Conservation (phyloP, 2,888 invertebrate species). For the Thysanoteuthis rhombus region DNA sequence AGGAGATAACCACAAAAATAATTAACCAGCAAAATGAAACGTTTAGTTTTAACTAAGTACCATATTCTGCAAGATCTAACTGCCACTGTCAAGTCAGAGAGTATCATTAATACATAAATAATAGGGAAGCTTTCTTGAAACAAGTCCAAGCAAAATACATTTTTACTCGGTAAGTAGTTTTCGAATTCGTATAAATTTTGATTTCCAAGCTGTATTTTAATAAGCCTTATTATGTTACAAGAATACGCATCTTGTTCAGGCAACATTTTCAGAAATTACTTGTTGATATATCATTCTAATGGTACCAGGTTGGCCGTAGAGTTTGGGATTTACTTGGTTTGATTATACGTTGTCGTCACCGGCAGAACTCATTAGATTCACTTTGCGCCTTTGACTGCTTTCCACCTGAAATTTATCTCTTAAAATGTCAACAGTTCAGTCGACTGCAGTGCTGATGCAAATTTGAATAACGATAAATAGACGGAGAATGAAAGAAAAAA, state of each 20-base stretch:
- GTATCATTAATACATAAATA: neutral
- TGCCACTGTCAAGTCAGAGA: too few species aligned
- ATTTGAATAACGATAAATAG: neutral
- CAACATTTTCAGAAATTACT: neutral
- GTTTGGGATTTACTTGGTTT: neutral
- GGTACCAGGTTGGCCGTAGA: neutral
- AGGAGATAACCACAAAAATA: too few species aligned
- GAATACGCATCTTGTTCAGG: neutral
- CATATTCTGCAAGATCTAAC: too few species aligned
- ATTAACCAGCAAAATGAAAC: too few species aligned
- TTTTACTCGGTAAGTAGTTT: too few species aligned
- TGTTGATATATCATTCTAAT: slow-evolving; percentile 12
- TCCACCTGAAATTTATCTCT: neutral
- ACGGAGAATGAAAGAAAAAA: neutral
- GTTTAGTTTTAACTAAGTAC: too few species aligned
- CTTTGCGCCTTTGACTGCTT: neutral
- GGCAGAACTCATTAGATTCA: neutral
- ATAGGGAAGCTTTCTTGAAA: neutral
- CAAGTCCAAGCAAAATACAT: neutral
- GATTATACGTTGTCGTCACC: neutral
- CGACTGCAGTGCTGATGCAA: neutral
- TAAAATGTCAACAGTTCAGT: neutral
- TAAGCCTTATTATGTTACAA: neutral
- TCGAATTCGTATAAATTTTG: neutral
- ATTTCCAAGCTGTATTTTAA: neutral